Conservation (phyloP, 2,113 vertebrate species). For the Chloropsis hardwickii region DNA sequence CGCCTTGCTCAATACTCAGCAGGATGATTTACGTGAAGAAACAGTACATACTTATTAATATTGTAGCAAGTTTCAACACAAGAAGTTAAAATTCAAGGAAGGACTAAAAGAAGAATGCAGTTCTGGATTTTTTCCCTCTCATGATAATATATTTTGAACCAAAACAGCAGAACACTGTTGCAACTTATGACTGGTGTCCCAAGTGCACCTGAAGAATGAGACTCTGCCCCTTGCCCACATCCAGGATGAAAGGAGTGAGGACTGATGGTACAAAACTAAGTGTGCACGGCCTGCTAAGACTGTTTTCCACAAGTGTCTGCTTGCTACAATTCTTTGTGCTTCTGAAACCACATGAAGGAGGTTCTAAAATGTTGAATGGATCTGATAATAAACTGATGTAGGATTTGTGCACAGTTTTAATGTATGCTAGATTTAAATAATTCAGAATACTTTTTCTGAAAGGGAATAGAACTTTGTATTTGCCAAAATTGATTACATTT, state of each 20-base stretch:
- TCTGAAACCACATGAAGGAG: background rate
- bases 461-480: background rate
- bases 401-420: background rate
- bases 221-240: background rate
- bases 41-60: background rate
- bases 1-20: background rate
- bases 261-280: background rate
- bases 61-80: background rate
- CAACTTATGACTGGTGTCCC: background rate
- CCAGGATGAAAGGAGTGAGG: background rate
- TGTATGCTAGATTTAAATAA: background rate
- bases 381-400: background rate
- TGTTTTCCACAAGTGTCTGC: background rate
- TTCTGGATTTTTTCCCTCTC: background rate
- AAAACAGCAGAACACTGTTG: background rate
- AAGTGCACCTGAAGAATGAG: background rate
- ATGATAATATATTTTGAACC: background rate
- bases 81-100: background rate
- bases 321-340: background rate
- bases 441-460: background rate
- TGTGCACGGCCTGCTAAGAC: background rate
- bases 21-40: background rate
- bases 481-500: background rate
- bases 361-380: background rate
- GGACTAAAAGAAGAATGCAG: background rate